These are phyloP conservation scores for Cabera pusaria DNA, from an alignment of 2,888 invertebrate species.

Conservation along the genomic window DNA sequence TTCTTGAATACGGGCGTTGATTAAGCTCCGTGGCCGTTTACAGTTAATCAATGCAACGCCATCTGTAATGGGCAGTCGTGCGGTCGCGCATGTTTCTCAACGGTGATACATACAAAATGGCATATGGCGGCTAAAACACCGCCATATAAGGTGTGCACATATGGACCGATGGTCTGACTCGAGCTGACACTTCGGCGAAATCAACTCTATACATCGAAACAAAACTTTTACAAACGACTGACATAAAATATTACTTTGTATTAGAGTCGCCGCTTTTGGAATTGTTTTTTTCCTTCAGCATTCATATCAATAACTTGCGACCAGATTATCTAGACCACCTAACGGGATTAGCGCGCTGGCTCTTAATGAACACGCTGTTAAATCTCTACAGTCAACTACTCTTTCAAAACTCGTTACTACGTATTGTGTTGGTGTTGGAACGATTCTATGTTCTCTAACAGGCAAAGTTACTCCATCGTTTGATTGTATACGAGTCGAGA, in stretches of 20 bases:
- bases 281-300: slow-evolving; percentile 13
- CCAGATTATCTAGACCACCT: slow-evolving; percentile 20
- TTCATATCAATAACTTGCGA: slow-evolving; percentile 20
- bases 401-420: slow-evolving; percentile 4
- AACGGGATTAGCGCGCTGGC: slow-evolving; percentile 13
- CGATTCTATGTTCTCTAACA: no score
- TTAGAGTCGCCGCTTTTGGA: slow-evolving; percentile 12
- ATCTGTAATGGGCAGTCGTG: slow-evolving; percentile 56
- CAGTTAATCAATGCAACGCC: slow-evolving; percentile 67
- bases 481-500: no score
- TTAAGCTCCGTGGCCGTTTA: slow-evolving; percentile 61
- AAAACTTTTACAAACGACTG: slow-evolving; percentile 30
- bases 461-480: no score
- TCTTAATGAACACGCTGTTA: slow-evolving; percentile 19
- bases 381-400: slow-evolving; percentile 4
- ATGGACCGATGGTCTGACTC: slow-evolving; percentile 47
- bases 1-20: slow-evolving; percentile 53
- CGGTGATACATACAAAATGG: slow-evolving; percentile 44
- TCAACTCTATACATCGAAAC: slow-evolving; percentile 47
- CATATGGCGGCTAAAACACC: slow-evolving; percentile 72
- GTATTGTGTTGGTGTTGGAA: slow-evolving; percentile 19
- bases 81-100: slow-evolving; percentile 42
- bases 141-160: slow-evolving; percentile 64
- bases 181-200: slow-evolving; percentile 54
- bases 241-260: slow-evolving; percentile 30